A percentile compares a stretch with the other conserved stretches of the same genome.
phyloP scores from a whole-genome alignment of 2,888 invertebrate genomes.

The Homarus gammarus region DNA sequence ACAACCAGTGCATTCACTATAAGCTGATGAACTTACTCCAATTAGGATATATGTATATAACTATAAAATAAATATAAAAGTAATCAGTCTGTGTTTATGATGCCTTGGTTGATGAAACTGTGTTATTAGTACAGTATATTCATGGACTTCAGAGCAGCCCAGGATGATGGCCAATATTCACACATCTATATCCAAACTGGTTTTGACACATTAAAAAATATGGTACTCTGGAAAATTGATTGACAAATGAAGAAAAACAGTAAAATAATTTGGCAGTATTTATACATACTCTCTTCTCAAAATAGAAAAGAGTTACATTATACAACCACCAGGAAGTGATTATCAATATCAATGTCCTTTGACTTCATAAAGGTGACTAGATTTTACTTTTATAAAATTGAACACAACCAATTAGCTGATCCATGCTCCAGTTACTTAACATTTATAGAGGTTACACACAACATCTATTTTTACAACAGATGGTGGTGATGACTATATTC shows the following conservation, averaged over 20 bases:
- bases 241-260: constrained; percentile 6
- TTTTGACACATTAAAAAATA: constrained; percentile 34
- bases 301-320: background rate
- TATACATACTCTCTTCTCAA: constrained; percentile 3
- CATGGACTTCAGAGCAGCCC: background rate
- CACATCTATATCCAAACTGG: background rate
- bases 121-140: background rate
- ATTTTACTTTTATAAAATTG: constrained; percentile 24
- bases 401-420: constrained; percentile 25
- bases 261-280: constrained; percentile 42
- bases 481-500: background rate
- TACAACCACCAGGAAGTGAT: background rate
- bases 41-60: constrained; percentile 7
- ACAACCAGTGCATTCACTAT: background rate
- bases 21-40: background rate
- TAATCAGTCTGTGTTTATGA: background rate
- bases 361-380: constrained; percentile 36
- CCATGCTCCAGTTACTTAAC: background rate
- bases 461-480: background rate
- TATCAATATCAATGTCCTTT: background rate
- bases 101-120: background rate
- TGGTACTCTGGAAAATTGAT: constrained; percentile 37
- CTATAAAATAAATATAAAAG: constrained; percentile 6
- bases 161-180: background rate
- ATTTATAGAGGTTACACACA: background rate